Conservation (phyloP, 2,797 vertebrate species). For the Masticophis lateralis region DNA sequence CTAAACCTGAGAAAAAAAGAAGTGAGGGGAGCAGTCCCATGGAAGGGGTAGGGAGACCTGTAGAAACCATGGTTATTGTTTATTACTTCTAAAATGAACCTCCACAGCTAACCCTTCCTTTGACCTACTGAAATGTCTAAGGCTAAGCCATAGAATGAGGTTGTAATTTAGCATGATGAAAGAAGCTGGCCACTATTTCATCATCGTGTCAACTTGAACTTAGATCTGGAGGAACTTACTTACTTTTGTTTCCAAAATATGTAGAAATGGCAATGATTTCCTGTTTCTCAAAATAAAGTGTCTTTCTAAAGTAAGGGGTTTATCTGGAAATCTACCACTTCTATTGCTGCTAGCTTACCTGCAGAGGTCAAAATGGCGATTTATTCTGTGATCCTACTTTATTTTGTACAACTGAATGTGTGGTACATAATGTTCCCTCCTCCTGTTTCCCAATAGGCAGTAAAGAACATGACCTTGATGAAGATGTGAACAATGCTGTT, state of each 20-base stretch:
- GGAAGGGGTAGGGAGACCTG: not conserved
- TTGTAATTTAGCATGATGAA: not conserved
- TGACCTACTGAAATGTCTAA: not conserved
- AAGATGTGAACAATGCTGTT: not conserved
- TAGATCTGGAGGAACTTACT: too few relatives aligned
- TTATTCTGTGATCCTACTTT: not conserved
- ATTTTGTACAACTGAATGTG: not conserved
- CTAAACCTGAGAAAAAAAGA: not conserved
- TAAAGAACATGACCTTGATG: not conserved
- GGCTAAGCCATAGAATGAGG: not conserved
- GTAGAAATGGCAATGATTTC: not conserved
- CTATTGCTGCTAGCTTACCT: not conserved
- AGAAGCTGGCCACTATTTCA: not conserved
- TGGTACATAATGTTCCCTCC: not conserved
- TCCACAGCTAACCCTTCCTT: not conserved
- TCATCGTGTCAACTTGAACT: not conserved
- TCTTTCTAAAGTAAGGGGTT: not conserved
- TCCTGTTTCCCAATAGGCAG: not conserved
- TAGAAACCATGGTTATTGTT: not conserved
- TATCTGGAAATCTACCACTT: not conserved
- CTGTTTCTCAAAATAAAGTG: not conserved
- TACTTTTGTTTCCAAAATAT: not conserved
- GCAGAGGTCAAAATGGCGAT: not conserved
- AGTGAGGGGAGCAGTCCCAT: not conserved
- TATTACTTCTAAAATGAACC: not conserved